Conservation (phyloP, 2,113 vertebrate species). For the Silurus glanis region DNA sequence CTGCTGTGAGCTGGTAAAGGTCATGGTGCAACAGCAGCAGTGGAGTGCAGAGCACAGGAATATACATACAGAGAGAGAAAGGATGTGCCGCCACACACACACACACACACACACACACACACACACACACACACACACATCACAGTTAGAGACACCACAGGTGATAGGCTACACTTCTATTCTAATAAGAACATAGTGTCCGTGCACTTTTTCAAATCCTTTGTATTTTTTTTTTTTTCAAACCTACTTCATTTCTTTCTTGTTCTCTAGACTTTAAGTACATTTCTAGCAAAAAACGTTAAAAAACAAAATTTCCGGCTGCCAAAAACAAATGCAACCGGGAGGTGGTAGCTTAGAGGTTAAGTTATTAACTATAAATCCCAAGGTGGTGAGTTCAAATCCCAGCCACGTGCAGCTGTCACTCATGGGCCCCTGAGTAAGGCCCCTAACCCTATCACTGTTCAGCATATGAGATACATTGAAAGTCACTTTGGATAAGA, state of each 20-base stretch:
- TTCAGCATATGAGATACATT: too few species aligned
- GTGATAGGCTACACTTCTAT: conserved; percentile 40
- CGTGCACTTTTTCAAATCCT: conserved; percentile 17
- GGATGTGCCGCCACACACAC: conserved; percentile 9
- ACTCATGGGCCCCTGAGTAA: too few species aligned
- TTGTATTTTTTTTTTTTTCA: not conserved
- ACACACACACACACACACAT: conserved; percentile 35
- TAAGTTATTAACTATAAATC: too few species aligned
- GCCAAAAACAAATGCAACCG: too few species aligned
- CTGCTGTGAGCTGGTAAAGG: conserved; percentile 69
- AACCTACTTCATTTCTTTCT: conserved; percentile 23
- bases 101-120: conserved; percentile 36
- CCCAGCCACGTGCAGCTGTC: too few species aligned
- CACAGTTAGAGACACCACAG: conserved; percentile 35
- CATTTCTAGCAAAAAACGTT: not conserved
- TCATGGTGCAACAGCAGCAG: conserved; percentile 61
- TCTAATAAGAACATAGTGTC: conserved; percentile 34
- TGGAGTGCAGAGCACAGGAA: conserved; percentile 61
- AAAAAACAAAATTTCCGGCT: not conserved
- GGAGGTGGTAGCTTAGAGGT: too few species aligned
- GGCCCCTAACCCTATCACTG: too few species aligned
- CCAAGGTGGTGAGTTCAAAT: too few species aligned
- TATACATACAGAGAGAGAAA: conserved; percentile 58
- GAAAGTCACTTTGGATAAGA: too few species aligned
- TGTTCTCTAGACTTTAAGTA: not conserved